phyloP scores from a whole-genome alignment of 1,140 invertebrate genomes.

The Drosophila carrolli region DNA sequence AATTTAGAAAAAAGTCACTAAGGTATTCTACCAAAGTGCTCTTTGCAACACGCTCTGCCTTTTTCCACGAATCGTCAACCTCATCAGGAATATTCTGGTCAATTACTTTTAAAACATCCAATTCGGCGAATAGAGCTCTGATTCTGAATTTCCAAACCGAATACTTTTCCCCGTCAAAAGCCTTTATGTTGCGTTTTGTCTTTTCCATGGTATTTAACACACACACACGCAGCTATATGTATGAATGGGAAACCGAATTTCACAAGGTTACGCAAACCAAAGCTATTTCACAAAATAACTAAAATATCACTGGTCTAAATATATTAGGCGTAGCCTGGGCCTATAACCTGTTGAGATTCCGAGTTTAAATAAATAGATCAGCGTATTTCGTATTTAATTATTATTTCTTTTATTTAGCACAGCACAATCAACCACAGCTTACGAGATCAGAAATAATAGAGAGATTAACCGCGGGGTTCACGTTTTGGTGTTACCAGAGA shows the following conservation, averaged over 20 bases:
- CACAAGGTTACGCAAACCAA: not conserved
- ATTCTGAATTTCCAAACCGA: slow-evolving; percentile 10
- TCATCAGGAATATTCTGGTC: not conserved
- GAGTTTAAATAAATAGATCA: not conserved
- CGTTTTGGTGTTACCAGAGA: too few species aligned
- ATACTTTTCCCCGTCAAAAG: slow-evolving; percentile 10
- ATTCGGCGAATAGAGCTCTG: slow-evolving; percentile 4
- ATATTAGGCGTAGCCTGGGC: too few species aligned
- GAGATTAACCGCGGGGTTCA: not conserved
- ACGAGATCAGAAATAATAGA: not conserved
- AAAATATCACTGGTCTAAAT: too few species aligned
- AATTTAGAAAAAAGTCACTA: slow-evolving; percentile 17
- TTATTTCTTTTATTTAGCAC: not conserved
- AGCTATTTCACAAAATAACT: not conserved
- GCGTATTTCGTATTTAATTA: not conserved
- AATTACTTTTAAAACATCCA: slow-evolving; percentile 53
- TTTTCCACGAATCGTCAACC: slow-evolving; percentile 5
- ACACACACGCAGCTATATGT: not conserved
- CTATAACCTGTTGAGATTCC: not conserved
- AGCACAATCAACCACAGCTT: not conserved
- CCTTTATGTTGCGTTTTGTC: slow-evolving; percentile 4
- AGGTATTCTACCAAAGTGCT: slow-evolving; percentile 15
- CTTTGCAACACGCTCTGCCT: not conserved
- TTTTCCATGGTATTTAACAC: not conserved
- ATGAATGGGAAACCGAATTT: not conserved